Conservation (phyloP, 2,113 vertebrate species). For the Cacatua alba region DNA sequence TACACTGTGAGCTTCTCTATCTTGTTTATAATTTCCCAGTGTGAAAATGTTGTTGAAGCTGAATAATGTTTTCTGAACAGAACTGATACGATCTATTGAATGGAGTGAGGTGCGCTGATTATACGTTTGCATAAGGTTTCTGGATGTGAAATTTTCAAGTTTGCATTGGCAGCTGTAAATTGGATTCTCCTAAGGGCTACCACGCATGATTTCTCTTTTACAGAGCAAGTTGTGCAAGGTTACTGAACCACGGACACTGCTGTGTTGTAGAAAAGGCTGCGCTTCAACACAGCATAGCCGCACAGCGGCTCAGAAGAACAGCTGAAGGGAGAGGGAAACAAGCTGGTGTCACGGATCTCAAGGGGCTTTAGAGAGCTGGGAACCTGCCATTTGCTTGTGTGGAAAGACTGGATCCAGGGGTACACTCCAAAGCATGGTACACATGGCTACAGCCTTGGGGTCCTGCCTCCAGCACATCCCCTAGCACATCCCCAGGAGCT, state of each 20-base stretch:
- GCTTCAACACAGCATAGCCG: accelerated
- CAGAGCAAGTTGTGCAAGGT: neutral
- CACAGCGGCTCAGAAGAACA: neutral
- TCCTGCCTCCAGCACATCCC: neutral
- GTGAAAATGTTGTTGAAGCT: neutral
- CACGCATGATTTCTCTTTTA: neutral
- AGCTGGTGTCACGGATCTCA: accelerated
- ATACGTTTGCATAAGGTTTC: neutral
- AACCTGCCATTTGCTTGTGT: neutral
- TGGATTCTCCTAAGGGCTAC: neutral
- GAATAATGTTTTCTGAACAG: neutral
- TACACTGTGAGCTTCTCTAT: neutral
- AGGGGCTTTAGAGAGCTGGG: neutral
- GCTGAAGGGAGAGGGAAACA: neutral
- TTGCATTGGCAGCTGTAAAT: neutral
- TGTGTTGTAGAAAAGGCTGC: neutral
- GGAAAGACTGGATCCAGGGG: neutral
- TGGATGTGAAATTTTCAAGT: neutral
- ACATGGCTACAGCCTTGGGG: accelerated
- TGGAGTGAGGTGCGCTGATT: neutral
- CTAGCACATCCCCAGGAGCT: neutral
- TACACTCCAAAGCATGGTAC: accelerated
- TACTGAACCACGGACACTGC: neutral
- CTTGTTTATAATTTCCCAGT: neutral
- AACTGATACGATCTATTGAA: neutral